These are phyloP conservation scores for Rhodophaea formosa DNA, from an alignment of 2,888 invertebrate species.

Conservation along the genomic window DNA sequence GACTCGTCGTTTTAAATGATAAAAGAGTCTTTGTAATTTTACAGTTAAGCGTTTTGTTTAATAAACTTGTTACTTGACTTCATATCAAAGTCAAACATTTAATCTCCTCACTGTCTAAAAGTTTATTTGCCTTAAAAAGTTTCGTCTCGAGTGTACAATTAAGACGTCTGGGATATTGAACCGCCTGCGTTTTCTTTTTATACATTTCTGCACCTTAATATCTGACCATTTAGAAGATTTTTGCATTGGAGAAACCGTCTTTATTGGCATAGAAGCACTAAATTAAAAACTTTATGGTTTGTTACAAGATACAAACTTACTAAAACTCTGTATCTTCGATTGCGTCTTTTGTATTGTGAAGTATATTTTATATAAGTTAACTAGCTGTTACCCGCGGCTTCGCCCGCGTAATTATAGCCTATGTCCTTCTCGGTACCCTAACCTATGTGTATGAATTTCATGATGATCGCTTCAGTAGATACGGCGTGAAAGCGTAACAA, in stretches of 20 bases:
- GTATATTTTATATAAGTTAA: too few relatives aligned
- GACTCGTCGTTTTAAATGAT: neutral
- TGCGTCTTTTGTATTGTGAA: too few relatives aligned
- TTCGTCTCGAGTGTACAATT: conserved; percentile 14
- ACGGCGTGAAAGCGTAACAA: too few relatives aligned
- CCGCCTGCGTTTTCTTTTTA: neutral
- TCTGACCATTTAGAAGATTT: neutral
- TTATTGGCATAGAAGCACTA: neutral
- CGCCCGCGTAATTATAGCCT: too few relatives aligned
- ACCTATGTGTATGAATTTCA: too few relatives aligned
- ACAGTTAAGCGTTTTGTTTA: neutral
- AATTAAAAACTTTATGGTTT: neutral
- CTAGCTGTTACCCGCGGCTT: too few relatives aligned
- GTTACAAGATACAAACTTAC: neutral
- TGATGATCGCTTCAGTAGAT: too few relatives aligned
- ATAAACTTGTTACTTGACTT: neutral
- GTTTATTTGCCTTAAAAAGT: neutral
- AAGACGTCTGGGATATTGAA: conserved; percentile 10
- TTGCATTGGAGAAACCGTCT: neutral
- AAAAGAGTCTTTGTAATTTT: neutral
- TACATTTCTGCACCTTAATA: neutral
- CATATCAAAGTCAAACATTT: conserved; percentile 4
- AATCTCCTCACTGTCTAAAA: conserved; percentile 9
- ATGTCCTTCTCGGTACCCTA: too few relatives aligned
- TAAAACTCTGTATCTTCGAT: neutral